phyloP scores from a whole-genome alignment of 2,888 invertebrate species.

The Pantelozetes paolii region DNA sequence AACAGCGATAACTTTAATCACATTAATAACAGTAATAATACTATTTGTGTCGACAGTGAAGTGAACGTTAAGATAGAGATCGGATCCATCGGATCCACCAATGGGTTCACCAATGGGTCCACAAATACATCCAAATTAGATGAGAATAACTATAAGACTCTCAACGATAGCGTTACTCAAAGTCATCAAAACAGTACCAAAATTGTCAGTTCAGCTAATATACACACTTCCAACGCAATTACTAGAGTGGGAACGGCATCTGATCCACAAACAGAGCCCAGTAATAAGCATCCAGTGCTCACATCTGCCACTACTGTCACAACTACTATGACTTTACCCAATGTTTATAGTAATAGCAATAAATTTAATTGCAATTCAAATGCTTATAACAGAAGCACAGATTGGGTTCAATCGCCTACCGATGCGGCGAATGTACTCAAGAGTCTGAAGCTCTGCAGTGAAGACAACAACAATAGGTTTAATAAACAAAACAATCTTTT shows the following conservation, averaged over 20 bases:
- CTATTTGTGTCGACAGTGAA: conserved; percentile 38
- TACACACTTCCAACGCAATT: not conserved
- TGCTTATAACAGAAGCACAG: not conserved
- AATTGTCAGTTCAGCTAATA: not conserved
- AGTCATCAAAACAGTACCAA: not conserved
- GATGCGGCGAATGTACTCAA: not conserved
- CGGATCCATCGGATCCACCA: conserved; percentile 29
- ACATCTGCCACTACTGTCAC: conserved; percentile 32
- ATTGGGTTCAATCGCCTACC: conserved; percentile 25
- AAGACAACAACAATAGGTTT: not conserved
- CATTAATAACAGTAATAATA: conserved; percentile 23
- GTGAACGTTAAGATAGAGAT: conserved; percentile 43
- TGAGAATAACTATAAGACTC: not conserved
- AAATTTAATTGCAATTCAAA: not conserved
- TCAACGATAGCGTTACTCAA: not conserved
- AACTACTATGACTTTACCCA: conserved; percentile 18
- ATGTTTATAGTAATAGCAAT: conserved; percentile 18
- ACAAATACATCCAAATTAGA: too few species aligned
- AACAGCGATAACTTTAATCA: not conserved
- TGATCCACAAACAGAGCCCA: not conserved
- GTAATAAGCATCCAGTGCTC: conserved; percentile 1
- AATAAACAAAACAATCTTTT: conserved; percentile 19
- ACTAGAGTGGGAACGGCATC: not conserved
- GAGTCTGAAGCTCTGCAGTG: not conserved
- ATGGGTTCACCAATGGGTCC: too few species aligned